Conservation (phyloP, 2,113 vertebrate species). For the Myanophis thanlyinensis region DNA sequence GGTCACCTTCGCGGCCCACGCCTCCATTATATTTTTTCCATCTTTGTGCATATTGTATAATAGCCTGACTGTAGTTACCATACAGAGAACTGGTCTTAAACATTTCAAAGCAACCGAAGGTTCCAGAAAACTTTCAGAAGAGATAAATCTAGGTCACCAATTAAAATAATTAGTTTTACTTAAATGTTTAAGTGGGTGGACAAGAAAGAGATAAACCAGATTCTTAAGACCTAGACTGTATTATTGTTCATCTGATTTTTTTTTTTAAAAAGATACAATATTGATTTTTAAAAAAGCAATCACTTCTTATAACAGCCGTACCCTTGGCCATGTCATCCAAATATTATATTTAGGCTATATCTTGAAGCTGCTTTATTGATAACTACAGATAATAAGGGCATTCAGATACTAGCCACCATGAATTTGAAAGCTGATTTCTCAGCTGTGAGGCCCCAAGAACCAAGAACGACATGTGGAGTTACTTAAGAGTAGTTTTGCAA, state of each 20-base stretch:
- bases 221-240: neutral
- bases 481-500: too few species aligned
- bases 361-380: neutral
- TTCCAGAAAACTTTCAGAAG: neutral
- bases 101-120: neutral
- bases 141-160: neutral
- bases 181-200: neutral
- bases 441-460: too few species aligned
- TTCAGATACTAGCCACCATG: neutral
- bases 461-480: too few species aligned
- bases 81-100: neutral
- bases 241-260: neutral
- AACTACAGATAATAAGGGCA: neutral
- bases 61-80: neutral
- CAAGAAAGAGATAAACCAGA: neutral
- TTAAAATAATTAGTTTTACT: neutral
- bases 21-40: neutral
- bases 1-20: neutral
- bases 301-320: neutral
- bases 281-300: neutral
- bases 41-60: neutral
- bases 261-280: neutral
- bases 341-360: neutral
- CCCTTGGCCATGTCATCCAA: neutral
- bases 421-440: neutral